These are phyloP conservation scores for Liparis tanakae DNA, from an alignment of 2,797 vertebrate genomes.

Conservation along the genomic window DNA sequence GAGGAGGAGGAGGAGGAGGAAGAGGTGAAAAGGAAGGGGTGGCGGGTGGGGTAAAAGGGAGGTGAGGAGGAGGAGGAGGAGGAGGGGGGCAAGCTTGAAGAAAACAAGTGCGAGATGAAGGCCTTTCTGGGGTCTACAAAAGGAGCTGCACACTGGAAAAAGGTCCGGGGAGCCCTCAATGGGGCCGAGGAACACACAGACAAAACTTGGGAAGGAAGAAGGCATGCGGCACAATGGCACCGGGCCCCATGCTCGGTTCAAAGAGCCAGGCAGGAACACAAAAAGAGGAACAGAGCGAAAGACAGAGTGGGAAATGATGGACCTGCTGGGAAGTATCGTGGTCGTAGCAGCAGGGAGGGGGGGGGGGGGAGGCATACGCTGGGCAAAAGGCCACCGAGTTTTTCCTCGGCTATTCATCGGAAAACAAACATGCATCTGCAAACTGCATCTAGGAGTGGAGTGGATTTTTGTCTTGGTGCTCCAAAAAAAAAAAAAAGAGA, in stretches of 20 bases:
- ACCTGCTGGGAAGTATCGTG: slow-evolving; percentile 69
- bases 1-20: slow-evolving; percentile 4
- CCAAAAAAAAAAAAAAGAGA: slow-evolving; percentile 15
- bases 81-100: slow-evolving; percentile 12
- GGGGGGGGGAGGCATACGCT: slow-evolving; percentile 46
- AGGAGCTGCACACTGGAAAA: slow-evolving; percentile 72
- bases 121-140: slow-evolving; percentile 79
- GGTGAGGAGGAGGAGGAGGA: not conserved
- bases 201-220: slow-evolving; percentile 79
- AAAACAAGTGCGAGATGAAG: slow-evolving; percentile 77
- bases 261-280: slow-evolving; percentile 72
- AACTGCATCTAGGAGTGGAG: slow-evolving; percentile 68
- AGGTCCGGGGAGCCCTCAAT: slow-evolving; percentile 68
- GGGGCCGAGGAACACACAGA: slow-evolving; percentile 73
- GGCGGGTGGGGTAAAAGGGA: slow-evolving; percentile 1
- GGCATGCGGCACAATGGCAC: slow-evolving; percentile 75
- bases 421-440: slow-evolving; percentile 63
- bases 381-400: slow-evolving; percentile 70
- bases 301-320: slow-evolving; percentile 71
- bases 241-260: slow-evolving; percentile 77
- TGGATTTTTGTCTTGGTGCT: slow-evolving; percentile 66
- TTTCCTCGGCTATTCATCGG: slow-evolving; percentile 75
- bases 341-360: slow-evolving; percentile 43
- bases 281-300: slow-evolving; percentile 65
- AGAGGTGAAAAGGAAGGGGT: slow-evolving; percentile 38